phyloP scores from a whole-genome alignment of 2,888 invertebrate genomes.

The Acrobasis suavella region DNA sequence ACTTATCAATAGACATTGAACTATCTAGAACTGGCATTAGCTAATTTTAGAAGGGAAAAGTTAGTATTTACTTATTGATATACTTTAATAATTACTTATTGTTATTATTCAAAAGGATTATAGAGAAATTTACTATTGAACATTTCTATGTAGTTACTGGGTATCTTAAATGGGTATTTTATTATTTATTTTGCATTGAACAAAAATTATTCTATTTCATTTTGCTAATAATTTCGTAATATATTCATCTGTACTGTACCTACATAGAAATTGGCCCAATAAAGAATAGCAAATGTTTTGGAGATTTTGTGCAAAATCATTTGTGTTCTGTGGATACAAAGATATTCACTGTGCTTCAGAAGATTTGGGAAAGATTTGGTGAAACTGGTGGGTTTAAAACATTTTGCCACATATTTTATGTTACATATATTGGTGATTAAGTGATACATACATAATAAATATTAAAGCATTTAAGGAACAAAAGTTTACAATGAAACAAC shows the following conservation, averaged over 20 bases:
- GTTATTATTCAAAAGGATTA: constrained; percentile 30
- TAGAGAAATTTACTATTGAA: constrained; percentile 33
- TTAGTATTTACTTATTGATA: constrained; percentile 33
- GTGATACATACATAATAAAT: no score
- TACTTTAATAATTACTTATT: constrained; percentile 31
- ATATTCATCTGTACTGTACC: constrained; percentile 23
- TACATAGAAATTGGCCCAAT: constrained; percentile 38
- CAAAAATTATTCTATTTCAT: not conserved
- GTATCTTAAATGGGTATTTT: not conserved
- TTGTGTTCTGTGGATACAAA: constrained; percentile 32
- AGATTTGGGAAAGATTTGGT: constrained; percentile 9
- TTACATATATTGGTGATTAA: no score
- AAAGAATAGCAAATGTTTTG: constrained; percentile 30
- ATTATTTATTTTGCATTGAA: not conserved
- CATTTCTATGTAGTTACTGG: constrained; percentile 33
- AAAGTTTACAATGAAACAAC: constrained; percentile 36
- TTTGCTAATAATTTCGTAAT: not conserved
- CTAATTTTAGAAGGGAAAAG: constrained; percentile 45
- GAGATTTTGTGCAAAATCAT: constrained; percentile 38
- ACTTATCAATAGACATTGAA: constrained; percentile 35
- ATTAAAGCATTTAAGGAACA: constrained; percentile 27
- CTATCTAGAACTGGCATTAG: constrained; percentile 45
- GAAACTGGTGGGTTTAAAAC: not conserved
- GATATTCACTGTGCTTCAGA: constrained; percentile 34
- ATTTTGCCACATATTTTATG: constrained; percentile 1